Evolutionary conservation across 2,888 invertebrate species (phyloP), one percentile per base, ranked within the genome.

Genomic region (Tetranychus piercei): DNA sequence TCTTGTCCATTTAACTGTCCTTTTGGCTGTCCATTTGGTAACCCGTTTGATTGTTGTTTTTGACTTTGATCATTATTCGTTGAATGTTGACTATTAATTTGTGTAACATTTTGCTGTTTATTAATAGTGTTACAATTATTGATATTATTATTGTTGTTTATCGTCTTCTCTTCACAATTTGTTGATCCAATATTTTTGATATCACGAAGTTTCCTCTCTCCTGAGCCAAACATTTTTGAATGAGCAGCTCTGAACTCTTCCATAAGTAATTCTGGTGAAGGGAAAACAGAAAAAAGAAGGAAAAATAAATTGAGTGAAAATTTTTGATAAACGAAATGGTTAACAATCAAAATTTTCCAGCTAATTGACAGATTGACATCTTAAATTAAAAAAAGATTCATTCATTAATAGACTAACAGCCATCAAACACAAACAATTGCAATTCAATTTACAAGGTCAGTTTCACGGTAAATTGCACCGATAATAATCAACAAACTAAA

Each of bases 201-300:
- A 20, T 69, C 34, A 23, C 20, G 20, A 15, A 69, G 69, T 20
- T 69, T 69, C 5, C 20, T 69, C 22, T 20, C 34, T 65, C 71
- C 73, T n/a, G 43, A 43, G n/a, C 79, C 79, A 73, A 92, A 92
- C 92, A 92, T 92, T 84, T 89, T 90, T 80, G 88, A 87, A 83
- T 92, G 92, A 6, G 91, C 91, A 80, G 88, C 88, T 82, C 90
- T 91, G 82, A 92, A 92, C 83, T 92, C 92, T 82, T 92, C 89
- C 89, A 92, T 92, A 77, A 92, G 83, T 80, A 78, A 77, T 75
- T 78, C 78, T 78, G 23, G 34, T 64, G 3, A 43, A 11, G 2
- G 9, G 15, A 55, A 20, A 73, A 69, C 6, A 66, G 22, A 64
- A 71, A 22, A 7, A 55, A 7, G 5, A 71, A 64, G 45, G 7